These are phyloP conservation scores for Drosophila merina DNA, from an alignment of 2,888 invertebrate species.

Conservation along the genomic window DNA sequence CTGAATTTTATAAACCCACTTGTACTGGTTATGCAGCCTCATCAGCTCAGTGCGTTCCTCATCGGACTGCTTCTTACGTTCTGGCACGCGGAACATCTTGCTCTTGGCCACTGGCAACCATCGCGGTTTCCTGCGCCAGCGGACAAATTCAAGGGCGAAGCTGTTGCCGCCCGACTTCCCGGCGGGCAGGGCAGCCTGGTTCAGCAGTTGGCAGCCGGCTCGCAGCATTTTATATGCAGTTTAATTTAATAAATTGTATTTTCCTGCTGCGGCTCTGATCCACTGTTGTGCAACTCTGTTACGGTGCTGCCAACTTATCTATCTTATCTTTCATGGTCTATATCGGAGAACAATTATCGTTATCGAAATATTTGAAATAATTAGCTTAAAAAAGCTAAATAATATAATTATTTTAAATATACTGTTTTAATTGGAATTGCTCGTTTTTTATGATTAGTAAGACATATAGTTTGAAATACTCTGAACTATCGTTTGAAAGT, in stretches of 20 bases:
- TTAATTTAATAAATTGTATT: constrained; percentile 26
- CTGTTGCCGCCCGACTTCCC: constrained; percentile 73
- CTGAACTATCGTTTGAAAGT: too few species aligned
- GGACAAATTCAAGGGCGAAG: constrained; percentile 83
- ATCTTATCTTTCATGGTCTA: too few species aligned
- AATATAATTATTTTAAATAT: too few species aligned
- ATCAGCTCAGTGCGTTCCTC: constrained; percentile 88
- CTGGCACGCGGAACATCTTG: constrained; percentile 90
- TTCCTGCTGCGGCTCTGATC: background rate
- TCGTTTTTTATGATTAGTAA: too few species aligned
- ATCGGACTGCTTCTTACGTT: constrained; percentile 85
- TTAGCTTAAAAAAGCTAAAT: too few species aligned
- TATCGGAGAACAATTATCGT: too few species aligned
- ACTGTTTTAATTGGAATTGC: too few species aligned
- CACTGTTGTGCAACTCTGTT: constrained; percentile 28
- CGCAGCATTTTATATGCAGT: constrained; percentile 66
- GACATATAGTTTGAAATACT: too few species aligned
- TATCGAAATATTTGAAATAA: too few species aligned
- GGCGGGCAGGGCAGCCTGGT: constrained; percentile 56
- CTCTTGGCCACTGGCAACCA: constrained; percentile 92
- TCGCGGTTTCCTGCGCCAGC: constrained; percentile 89
- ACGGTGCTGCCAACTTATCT: too few species aligned
- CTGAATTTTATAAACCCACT: constrained; percentile 70
- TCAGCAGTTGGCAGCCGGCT: constrained; percentile 60
- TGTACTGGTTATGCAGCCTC: constrained; percentile 89